These are phyloP conservation scores for Proterorhinus semilunaris DNA, from an alignment of 2,113 vertebrate species.

Conservation along the genomic window DNA sequence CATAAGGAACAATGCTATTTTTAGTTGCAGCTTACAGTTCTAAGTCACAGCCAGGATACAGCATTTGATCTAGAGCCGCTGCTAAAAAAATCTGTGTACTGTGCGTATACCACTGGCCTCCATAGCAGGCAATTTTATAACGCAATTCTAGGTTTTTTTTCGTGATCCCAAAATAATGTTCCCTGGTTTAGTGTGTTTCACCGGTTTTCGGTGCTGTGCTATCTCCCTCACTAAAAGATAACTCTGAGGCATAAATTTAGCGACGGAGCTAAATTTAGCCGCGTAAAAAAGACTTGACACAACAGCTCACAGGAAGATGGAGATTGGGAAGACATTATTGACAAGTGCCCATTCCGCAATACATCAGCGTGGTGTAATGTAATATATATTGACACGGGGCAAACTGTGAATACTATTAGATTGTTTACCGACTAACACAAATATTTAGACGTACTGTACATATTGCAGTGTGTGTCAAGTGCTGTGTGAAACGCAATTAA, in stretches of 20 bases:
- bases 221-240: slow-evolving; percentile 38
- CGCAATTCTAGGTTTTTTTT: too few relatives aligned
- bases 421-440: slow-evolving; percentile 41
- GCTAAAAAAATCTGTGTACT: not conserved
- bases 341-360: slow-evolving; percentile 55
- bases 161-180: not conserved
- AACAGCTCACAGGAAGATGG: slow-evolving; percentile 52
- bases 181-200: slow-evolving; percentile 3
- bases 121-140: too few relatives aligned
- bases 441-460: slow-evolving; percentile 7
- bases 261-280: slow-evolving; percentile 61
- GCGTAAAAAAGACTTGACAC: slow-evolving; percentile 63
- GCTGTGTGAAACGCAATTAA: too few relatives aligned
- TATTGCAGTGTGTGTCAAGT: too few relatives aligned
- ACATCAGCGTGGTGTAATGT: slow-evolving; percentile 60
- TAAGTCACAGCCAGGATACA: not conserved
- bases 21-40: slow-evolving; percentile 4
- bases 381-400: slow-evolving; percentile 36
- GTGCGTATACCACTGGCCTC: too few relatives aligned
- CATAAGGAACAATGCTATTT: slow-evolving; percentile 1
- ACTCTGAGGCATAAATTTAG: slow-evolving; percentile 35
- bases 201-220: slow-evolving; percentile 19
- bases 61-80: not conserved
- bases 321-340: slow-evolving; percentile 61
- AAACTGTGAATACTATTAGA: slow-evolving; percentile 23